Evolutionary conservation across 2,888 invertebrate species (phyloP), one percentile per base, ranked within the genome.

Genomic region (Celastrina argiolus): DNA sequence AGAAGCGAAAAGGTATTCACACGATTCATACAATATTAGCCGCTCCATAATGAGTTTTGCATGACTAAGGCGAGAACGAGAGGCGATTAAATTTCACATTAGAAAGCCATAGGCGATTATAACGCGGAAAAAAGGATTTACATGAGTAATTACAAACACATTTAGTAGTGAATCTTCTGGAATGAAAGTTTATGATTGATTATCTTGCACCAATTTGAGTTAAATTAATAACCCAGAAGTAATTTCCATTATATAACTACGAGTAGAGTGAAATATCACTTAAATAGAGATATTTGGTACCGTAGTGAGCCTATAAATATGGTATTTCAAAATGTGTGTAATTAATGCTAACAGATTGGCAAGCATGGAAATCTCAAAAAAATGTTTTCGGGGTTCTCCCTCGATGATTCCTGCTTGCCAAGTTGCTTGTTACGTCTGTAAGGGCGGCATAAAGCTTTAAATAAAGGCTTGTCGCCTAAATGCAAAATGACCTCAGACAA

Each of bases 31-130:
- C 56, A 70, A 70, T 66, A 73, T 69, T 68, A 72, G 69, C 69
- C 67, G 71, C 67, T 75, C 71, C 71, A 72, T 85, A 84, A 88
- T 87, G 85, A 83, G 82, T 81, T 86, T 83, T 87, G 88, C 88
- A 87, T 87, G 88, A 85, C 82, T 82, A 78, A 80, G 78, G 77
- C 76, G 70, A 72, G 75, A 75, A 75, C 73, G 79, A 81, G 81
- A 73, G 82, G 81, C 76, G 73, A 76, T 74, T 75, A 69, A 74
- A 72, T 83, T 84, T 85, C 82, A 79, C 81, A 81, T 83, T 83
- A 76, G 85, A 87, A 87, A 88, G 86, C 79, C 41, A 39, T 39
- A 58, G 16, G 39, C 39, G 42, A 41, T 18, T 28, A 41, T 34
- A 28, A 26, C 26, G 56, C 36, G 58, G 58, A 65, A 56, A 31